Base-by-base conservation (phyloP, 1,140 invertebrate genomes). In the Ruditapes philippinarum region DNA sequence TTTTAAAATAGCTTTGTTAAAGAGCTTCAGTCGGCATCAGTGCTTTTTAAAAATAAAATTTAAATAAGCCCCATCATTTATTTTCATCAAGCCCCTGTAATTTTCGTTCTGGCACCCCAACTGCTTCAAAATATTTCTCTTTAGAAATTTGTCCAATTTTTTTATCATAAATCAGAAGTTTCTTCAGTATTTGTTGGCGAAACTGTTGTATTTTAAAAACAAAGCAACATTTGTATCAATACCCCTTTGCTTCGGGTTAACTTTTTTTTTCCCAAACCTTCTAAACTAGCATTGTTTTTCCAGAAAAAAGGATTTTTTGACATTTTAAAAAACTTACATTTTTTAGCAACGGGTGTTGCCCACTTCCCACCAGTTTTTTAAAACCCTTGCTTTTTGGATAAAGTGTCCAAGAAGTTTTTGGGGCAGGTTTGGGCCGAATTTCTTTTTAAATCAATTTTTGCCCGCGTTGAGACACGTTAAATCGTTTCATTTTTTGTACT, bases 21-120 rank as follows among this genome's bases (percentile, higher is more conserved):
- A 36, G 3, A 88, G 19, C 31, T n/a, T 36, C 12, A 19, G 17
- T 68, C 85, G 4, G 38, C 57, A 14, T 82, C 65, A 31, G 22
- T 54, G 4, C 36, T 38, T 2, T 60, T 65, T n/a, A n/a, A 12
- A 31, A 87, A 22, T 76, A 90, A 51, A 5, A 51, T 45, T 11
- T 74, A 33, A 54, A 90, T 78, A 9, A 86, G 73, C 4, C 25
- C 1, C 25, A 65, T 54, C 68, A 40, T 45, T 90, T 42, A 25
- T 80, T 60, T 31, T 74, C 31, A 49, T 70, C 19, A 14, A 88
- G 22, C 2, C 76, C 38, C n/a, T 65, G 38, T n/a, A 88, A 33
- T 33, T 78, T 76, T 9, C 60, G 17, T 25, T 54, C 14, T 19
- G 89, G 31, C 22, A 90, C 42, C 7, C 89, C 89, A 45, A 82